Base-by-base conservation (phyloP, 2,113 vertebrate species). In the Pao palembangensis region DNA sequence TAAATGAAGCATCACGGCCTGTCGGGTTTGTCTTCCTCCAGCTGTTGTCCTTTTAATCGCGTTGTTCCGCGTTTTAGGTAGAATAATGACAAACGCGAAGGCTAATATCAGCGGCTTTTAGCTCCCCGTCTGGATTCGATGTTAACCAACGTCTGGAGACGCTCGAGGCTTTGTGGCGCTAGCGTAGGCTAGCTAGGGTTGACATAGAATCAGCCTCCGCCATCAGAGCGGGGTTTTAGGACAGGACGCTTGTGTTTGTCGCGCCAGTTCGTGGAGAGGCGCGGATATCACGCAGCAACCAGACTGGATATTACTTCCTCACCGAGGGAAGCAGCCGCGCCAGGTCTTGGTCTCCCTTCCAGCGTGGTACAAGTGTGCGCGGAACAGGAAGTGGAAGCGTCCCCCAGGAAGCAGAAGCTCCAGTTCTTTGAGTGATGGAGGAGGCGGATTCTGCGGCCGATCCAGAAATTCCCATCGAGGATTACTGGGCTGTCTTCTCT, bases 1-100 rank as follows among this genome's bases (percentile, higher is more conserved):
- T 81, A 87, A 89, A 88, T 73, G 69, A 83, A 75, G 78, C 78
- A 86, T 88, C 85, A 81, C 64, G 69, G 75, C 66, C 75, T 58
- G 63, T 58, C 59, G 23, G 73, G 75, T 82, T 66, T 80, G 63
- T 71, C 66, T 83, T 84, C 78, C 55, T 75, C 43, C 68, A 19
- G 48, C 75, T 53, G 38, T 43, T 67, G 57, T 75, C 73, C 58
- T 81, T 86, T 78, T 84, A 90, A 87, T 88, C 85, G 69, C 76
- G 77, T 81, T 84, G 74, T 76, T 73, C 75, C 76, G 55, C 72
- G 78, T 50, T 80, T 75, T 61, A 59, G 58, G 57, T 64, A 25
- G 62, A 69, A 81, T 76, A 69, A 81, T 67, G 48, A 74, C 73
- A 6, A 12, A 38, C 34, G 53, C 19, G 6, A 57, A 73, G 66